Conservation (phyloP, 2,888 invertebrate genomes). For the Conchocele bisecta region DNA sequence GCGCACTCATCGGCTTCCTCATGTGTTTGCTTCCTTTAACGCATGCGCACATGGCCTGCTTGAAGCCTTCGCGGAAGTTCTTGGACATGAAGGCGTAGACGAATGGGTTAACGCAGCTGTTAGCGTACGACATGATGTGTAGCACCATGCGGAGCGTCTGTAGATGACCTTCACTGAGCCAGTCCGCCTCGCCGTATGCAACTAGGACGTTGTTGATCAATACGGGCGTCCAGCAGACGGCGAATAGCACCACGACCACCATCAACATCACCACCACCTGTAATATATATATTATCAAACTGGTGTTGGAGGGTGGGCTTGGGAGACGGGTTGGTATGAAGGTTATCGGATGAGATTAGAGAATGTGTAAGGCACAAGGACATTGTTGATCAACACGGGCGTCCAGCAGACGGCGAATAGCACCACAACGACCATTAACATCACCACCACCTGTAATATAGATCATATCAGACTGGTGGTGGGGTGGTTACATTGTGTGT, state of each 20-base stretch:
- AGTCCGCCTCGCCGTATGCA: constrained; percentile 85
- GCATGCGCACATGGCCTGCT: constrained; percentile 70
- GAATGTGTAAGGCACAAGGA: constrained; percentile 87
- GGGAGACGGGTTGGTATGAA: too few relatives aligned
- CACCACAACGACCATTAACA: constrained; percentile 88
- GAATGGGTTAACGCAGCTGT: constrained; percentile 89
- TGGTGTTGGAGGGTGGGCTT: neutral
- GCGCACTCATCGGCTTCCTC: constrained; percentile 43
- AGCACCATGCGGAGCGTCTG: constrained; percentile 87
- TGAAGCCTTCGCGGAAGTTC: constrained; percentile 85
- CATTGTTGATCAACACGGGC: constrained; percentile 87
- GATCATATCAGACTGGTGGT: too few relatives aligned
- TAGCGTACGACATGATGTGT: constrained; percentile 88
- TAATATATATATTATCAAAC: constrained; percentile 38
- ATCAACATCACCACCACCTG: constrained; percentile 90
- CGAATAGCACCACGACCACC: constrained; percentile 88
- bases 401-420: constrained; percentile 89
- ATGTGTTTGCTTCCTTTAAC: constrained; percentile 44
- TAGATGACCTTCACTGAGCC: constrained; percentile 84
- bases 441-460: constrained; percentile 87
- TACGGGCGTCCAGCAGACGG: constrained; percentile 89
- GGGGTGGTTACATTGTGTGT: too few relatives aligned
- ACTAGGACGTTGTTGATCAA: constrained; percentile 88
- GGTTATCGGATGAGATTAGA: too few relatives aligned
- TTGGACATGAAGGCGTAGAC: constrained; percentile 90